These are phyloP conservation scores for Carlito syrichta DNA, from an alignment of 2,113 vertebrate species.

Conservation along the genomic window DNA sequence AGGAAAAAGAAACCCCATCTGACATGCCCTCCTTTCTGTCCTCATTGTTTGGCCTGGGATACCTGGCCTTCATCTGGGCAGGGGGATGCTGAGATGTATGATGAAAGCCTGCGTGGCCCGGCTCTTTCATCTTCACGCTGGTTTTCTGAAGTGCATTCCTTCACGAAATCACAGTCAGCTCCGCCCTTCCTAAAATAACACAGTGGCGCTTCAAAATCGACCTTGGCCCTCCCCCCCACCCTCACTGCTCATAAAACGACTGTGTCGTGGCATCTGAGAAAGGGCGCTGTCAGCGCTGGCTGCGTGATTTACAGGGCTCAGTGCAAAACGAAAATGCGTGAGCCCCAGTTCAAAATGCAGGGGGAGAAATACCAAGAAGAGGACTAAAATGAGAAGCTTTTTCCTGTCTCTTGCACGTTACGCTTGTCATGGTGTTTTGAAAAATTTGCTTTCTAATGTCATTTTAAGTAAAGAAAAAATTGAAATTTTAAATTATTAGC, in stretches of 20 bases:
- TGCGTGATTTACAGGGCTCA: neutral
- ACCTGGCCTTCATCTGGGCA: neutral
- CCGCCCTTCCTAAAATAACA: constrained; percentile 63
- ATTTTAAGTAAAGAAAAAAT: neutral
- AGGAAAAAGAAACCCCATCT: neutral
- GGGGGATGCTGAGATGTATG: neutral
- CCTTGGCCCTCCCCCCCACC: neutral
- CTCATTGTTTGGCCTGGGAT: neutral
- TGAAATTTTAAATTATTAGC: neutral
- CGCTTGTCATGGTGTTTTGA: neutral
- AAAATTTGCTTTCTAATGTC: neutral
- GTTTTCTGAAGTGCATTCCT: constrained; percentile 61
- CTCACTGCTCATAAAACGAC: neutral
- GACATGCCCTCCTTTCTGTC: neutral
- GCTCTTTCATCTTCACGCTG: constrained; percentile 17
- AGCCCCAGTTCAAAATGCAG: neutral
- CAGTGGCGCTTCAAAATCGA: neutral
- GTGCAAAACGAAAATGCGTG: neutral
- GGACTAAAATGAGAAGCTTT: neutral
- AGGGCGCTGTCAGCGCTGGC: neutral
- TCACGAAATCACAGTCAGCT: neutral
- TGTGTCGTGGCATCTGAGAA: neutral
- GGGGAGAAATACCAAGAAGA: neutral
- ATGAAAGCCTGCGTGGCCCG: neutral
- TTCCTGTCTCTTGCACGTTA: neutral